Conservation (phyloP, 2,797 vertebrate genomes). For the Myotis findleyi region DNA sequence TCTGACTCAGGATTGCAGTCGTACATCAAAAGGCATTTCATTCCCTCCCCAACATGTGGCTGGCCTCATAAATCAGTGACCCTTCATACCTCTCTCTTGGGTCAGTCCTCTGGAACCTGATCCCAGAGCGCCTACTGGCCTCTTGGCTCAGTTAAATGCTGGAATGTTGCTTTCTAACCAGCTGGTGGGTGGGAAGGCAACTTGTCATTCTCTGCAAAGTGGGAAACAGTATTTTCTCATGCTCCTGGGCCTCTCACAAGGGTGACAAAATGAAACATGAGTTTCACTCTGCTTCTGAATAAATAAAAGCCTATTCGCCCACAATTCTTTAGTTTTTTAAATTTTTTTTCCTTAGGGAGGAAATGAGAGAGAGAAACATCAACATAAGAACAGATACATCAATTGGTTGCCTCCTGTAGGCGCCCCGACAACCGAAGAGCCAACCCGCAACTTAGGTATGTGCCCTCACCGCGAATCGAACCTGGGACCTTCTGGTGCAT, state of each 20-base stretch:
- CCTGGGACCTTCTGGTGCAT: neutral
- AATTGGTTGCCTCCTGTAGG: neutral
- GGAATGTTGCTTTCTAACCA: conserved; percentile 2
- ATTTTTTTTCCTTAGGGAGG: neutral
- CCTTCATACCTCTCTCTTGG: neutral
- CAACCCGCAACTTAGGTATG: neutral
- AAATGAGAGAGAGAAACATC: neutral
- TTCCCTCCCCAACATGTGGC: neutral
- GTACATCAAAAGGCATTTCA: conserved; percentile 1
- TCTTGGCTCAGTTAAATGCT: neutral
- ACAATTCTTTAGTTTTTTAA: conserved; percentile 17
- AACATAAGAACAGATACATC: neutral
- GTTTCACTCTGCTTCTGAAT: conserved; percentile 52
- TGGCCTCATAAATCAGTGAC: conserved; percentile 24
- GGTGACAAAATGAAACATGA: conserved; percentile 56
- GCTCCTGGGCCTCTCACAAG: conserved; percentile 45
- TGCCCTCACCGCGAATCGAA: neutral
- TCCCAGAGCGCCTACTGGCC: conserved; percentile 1
- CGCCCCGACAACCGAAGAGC: fast-evolving
- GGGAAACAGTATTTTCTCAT: conserved; percentile 54
- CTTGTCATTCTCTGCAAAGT: conserved; percentile 59
- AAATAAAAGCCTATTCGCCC: conserved; percentile 17
- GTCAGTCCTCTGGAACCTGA: neutral
- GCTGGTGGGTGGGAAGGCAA: neutral
- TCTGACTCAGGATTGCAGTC: neutral